phyloP scores from a whole-genome alignment of 2,888 invertebrate genomes.

The Crioceris asparagi region DNA sequence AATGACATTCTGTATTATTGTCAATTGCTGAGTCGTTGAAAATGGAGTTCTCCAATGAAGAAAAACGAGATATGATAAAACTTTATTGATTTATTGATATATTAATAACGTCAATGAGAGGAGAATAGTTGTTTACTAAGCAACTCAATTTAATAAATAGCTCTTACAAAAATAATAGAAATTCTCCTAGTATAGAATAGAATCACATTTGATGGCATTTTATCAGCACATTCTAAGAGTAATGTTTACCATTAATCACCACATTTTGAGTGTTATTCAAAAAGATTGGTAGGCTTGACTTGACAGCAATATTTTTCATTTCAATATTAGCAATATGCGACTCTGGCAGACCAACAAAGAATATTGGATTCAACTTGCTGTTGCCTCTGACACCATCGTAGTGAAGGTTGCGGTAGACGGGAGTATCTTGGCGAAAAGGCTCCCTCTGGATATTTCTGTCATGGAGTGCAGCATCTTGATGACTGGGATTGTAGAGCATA shows the following conservation, averaged over 20 bases:
- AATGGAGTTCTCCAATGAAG: no score
- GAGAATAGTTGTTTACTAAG: no score
- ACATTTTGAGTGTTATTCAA: background rate
- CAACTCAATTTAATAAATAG: no score
- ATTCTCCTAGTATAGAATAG: no score
- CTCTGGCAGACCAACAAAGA: constrained; percentile 1
- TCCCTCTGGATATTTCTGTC: background rate
- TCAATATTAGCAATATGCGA: background rate
- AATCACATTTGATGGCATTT: no score
- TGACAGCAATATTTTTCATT: background rate
- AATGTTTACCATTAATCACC: constrained; percentile 2
- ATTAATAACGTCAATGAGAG: no score
- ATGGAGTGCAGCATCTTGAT: background rate
- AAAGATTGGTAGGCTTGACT: background rate
- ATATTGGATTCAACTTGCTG: background rate
- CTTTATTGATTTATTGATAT: no score
- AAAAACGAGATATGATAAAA: no score
- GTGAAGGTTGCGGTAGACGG: background rate
- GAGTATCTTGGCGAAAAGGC: background rate
- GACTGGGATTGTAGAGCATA: background rate
- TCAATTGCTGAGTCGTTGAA: no score
- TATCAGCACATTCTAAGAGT: no score
- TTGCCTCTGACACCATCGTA: background rate
- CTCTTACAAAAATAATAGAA: no score
- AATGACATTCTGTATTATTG: no score